A percentile compares a stretch with the other conserved stretches of the same genome.
Conservation (phyloP, 2,888 invertebrate genomes). For the Lissocephala sabroskyi region DNA sequence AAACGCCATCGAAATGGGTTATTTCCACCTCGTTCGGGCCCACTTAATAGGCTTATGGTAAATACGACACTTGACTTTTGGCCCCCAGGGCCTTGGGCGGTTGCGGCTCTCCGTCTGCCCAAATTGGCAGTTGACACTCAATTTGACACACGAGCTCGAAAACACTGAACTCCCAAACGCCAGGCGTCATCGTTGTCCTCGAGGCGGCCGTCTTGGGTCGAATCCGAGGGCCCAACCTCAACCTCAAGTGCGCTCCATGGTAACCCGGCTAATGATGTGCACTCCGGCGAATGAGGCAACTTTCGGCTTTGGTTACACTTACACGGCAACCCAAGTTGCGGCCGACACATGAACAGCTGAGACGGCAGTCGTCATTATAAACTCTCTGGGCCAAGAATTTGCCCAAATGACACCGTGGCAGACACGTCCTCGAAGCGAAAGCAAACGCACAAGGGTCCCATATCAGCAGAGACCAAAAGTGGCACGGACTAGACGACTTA, state of each 20-base stretch:
- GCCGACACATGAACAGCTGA: conserved; percentile 42
- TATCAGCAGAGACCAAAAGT: too few species aligned
- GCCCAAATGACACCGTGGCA: too few species aligned
- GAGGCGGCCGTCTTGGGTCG: conserved; percentile 2
- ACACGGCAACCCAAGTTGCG: not conserved
- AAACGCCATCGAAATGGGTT: conserved; percentile 45
- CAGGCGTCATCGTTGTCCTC: conserved; percentile 13
- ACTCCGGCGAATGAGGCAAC: conserved; percentile 22
- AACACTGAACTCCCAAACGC: conserved; percentile 29
- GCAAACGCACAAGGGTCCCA: too few species aligned
- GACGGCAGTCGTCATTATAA: conserved; percentile 61
- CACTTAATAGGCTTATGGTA: conserved; percentile 70
- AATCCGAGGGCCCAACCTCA: conserved; percentile 16
- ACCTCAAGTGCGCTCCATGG: conserved; percentile 66
- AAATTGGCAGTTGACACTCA: conserved; percentile 71
- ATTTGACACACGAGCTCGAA: conserved; percentile 66
- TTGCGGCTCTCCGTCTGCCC: conserved; percentile 29
- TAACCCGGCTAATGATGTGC: conserved; percentile 64
- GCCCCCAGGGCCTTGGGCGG: conserved; percentile 7
- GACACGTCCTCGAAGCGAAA: too few species aligned
- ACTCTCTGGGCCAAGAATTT: too few species aligned
- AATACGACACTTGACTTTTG: conserved; percentile 69
- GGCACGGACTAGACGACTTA: too few species aligned
- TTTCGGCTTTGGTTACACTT: conserved; percentile 34
- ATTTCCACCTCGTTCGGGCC: conserved; percentile 51